Conservation (phyloP, 2,888 invertebrate genomes). For the Dusona sp. region DNA sequence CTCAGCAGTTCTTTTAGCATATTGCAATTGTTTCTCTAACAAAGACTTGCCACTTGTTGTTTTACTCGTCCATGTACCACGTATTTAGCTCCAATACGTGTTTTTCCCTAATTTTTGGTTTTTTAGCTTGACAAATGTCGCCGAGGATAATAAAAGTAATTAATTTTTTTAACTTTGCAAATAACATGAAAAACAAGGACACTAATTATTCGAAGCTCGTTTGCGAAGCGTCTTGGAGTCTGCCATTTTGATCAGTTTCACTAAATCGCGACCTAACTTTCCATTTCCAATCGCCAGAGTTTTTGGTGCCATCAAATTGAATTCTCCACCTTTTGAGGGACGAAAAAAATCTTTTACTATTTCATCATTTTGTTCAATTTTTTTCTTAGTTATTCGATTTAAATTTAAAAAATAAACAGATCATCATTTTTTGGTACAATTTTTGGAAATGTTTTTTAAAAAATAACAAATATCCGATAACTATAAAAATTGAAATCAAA, state of each 20-base stretch:
- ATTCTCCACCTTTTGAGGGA: constrained; percentile 83
- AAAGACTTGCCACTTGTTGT: neutral
- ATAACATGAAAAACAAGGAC: neutral
- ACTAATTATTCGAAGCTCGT: constrained; percentile 43
- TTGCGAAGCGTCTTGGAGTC: constrained; percentile 80
- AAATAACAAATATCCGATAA: neutral
- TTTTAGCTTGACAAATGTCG: neutral
- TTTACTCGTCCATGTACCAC: neutral
- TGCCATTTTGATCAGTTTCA: constrained; percentile 85
- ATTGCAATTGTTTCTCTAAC: neutral
- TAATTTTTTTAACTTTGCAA: neutral
- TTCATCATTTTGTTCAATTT: neutral
- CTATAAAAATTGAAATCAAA: neutral
- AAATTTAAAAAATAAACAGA: neutral
- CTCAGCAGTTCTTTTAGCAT: neutral
- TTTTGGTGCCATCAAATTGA: constrained; percentile 87
- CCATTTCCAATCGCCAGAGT: constrained; percentile 86
- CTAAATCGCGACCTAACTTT: constrained; percentile 85
- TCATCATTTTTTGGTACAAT: neutral
- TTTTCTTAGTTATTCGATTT: neutral
- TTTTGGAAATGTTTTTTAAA: neutral
- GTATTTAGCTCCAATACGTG: neutral
- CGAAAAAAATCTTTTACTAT: neutral
- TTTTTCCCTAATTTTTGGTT: neutral
- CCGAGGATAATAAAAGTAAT: neutral